Percentiles rank a stretch among this genome's conserved stretches.
Evolutionary conservation across 2,797 vertebrate genomes (phyloP).

Genomic region (Bufotes viridis): DNA sequence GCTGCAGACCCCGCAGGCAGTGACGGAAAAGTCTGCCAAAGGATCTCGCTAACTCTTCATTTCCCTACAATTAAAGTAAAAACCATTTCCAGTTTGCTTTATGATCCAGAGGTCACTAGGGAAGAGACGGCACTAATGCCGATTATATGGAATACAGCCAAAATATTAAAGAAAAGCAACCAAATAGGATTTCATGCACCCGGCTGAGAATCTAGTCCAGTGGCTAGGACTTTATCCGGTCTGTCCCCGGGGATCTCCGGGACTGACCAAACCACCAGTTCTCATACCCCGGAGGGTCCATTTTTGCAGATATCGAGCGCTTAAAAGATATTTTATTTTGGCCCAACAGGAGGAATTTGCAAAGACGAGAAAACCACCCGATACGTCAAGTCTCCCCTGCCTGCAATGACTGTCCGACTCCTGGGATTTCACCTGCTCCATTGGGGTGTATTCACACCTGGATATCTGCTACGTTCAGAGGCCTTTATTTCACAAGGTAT

Average conservation of each 20-base stretch:
- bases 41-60: neutral
- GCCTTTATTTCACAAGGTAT: too few species aligned
- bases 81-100: neutral
- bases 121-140: constrained; percentile 10
- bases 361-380: neutral
- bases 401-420: too few species aligned
- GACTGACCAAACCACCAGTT: neutral
- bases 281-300: neutral
- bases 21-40: neutral
- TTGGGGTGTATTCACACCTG: too few species aligned
- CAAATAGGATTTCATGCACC: constrained; percentile 1
- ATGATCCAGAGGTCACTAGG: neutral
- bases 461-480: too few species aligned
- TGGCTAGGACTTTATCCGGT: neutral
- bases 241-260: neutral
- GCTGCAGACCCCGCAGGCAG: neutral
- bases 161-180: constrained; percentile 1
- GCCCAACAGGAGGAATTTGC: neutral
- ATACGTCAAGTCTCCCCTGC: neutral
- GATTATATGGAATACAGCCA: neutral
- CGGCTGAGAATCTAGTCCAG: neutral
- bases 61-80: neutral
- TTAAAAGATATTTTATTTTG: neutral
- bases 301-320: neutral
- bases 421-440: too few species aligned